Evolutionary conservation across 2,797 vertebrate species (phyloP).

Genomic region (Artibeus lituratus): DNA sequence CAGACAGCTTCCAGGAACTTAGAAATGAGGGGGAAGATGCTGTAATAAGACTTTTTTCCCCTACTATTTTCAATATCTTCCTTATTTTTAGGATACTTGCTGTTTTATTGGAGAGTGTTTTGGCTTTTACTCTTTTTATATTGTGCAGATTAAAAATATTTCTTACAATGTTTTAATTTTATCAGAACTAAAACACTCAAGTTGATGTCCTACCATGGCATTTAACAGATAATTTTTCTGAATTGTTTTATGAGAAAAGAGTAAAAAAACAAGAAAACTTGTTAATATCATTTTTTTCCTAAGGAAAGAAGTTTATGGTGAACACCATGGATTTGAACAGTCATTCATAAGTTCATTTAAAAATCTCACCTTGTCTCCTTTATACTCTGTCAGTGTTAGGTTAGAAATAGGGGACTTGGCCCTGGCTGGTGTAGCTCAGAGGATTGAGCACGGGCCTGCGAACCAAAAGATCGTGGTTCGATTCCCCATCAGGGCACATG

Average conservation of each 20-base stretch:
- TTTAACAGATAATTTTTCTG: constrained; percentile 25
- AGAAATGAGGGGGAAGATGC: constrained; percentile 52
- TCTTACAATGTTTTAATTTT: constrained; percentile 51
- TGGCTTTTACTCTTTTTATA: constrained; percentile 31
- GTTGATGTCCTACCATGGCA: not conserved
- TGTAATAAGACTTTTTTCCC: not conserved
- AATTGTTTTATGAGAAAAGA: not conserved
- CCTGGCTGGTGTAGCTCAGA: too few relatives aligned
- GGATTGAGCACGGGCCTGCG: too few relatives aligned
- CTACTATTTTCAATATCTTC: constrained; percentile 42
- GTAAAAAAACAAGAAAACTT: not conserved
- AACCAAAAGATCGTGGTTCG: too few relatives aligned
- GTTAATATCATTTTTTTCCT: constrained; percentile 24
- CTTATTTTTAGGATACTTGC: constrained; percentile 52
- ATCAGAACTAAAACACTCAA: constrained; percentile 24
- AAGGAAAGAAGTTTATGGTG: not conserved
- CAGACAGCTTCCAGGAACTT: constrained; percentile 57
- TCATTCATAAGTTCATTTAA: constrained; percentile 19
- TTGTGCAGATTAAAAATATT: constrained; percentile 51
- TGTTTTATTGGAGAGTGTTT: constrained; percentile 42
- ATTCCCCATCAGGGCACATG: too few relatives aligned
- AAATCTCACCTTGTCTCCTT: not conserved
- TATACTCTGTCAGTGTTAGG: not conserved
- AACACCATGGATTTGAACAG: not conserved
- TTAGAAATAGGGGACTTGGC: constrained; percentile 10